Evolutionary conservation across 2,113 vertebrate species (phyloP).

Genomic region (Chamaea fasciata): DNA sequence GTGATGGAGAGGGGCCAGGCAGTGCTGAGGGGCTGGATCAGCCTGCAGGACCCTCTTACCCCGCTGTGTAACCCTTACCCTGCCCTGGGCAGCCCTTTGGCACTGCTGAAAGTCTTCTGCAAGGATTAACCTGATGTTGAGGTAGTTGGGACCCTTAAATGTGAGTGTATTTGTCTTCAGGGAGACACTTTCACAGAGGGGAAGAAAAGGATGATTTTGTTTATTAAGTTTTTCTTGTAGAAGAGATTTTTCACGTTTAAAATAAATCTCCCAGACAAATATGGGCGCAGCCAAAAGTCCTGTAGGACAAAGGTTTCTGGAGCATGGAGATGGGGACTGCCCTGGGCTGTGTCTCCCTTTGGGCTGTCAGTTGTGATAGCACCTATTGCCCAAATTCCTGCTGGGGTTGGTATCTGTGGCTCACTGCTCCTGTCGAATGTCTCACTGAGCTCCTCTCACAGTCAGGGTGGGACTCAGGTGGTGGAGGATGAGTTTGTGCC

Average conservation of each 20-base stretch:
- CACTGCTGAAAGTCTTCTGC: background rate
- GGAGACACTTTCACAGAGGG: fast-evolving
- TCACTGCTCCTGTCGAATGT: background rate
- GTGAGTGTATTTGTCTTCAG: background rate
- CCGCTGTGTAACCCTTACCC: background rate
- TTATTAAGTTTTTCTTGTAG: background rate
- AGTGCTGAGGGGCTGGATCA: background rate
- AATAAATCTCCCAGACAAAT: background rate
- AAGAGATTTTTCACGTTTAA: background rate
- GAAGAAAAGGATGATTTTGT: background rate
- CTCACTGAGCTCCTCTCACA: too few species aligned
- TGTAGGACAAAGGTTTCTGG: background rate
- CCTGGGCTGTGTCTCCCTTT: background rate
- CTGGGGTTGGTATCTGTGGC: background rate
- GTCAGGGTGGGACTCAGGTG: background rate
- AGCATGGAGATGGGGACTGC: background rate
- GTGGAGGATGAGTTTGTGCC: background rate
- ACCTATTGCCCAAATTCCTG: background rate
- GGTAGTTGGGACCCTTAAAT: background rate
- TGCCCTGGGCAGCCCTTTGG: background rate
- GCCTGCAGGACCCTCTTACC: background rate
- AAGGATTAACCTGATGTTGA: background rate
- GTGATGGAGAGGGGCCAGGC: background rate
- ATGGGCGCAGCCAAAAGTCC: background rate
- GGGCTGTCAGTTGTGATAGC: background rate